Conservation (phyloP, 2,888 invertebrate genomes). For the Desoria tigrina region DNA sequence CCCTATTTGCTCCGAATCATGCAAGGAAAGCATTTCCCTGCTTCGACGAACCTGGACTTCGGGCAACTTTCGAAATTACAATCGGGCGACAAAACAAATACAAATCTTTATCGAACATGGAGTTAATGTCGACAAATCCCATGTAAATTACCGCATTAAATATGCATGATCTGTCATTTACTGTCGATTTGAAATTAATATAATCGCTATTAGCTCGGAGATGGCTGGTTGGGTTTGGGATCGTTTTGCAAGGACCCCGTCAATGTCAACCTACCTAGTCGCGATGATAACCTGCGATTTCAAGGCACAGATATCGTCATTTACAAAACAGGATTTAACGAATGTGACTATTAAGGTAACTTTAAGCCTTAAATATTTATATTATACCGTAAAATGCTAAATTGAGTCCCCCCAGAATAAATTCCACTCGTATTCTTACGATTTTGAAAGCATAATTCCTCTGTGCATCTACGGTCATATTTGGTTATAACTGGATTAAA, state of each 20-base stretch:
- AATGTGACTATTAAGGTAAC: background rate
- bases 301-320: background rate
- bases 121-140: conserved; percentile 12
- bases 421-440: too few relatives aligned
- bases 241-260: conserved; percentile 23
- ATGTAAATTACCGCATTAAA: conserved; percentile 22
- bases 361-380: background rate
- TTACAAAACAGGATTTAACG: background rate
- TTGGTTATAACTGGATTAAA: too few relatives aligned
- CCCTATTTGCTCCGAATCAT: conserved; percentile 42
- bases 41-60: conserved; percentile 23
- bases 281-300: conserved; percentile 46
- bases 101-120: conserved; percentile 35
- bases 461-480: too few relatives aligned
- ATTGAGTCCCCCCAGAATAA: too few relatives aligned
- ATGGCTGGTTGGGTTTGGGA: conserved; percentile 33
- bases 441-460: too few relatives aligned
- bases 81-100: conserved; percentile 32
- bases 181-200: background rate
- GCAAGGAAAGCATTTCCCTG: conserved; percentile 37
- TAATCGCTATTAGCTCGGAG: background rate
- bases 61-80: conserved; percentile 32
- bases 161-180: background rate
- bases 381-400: background rate
- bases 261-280: conserved; percentile 38